Evolutionary conservation across 2,797 vertebrate species (phyloP).

Genomic region (Cossypha heuglini): DNA sequence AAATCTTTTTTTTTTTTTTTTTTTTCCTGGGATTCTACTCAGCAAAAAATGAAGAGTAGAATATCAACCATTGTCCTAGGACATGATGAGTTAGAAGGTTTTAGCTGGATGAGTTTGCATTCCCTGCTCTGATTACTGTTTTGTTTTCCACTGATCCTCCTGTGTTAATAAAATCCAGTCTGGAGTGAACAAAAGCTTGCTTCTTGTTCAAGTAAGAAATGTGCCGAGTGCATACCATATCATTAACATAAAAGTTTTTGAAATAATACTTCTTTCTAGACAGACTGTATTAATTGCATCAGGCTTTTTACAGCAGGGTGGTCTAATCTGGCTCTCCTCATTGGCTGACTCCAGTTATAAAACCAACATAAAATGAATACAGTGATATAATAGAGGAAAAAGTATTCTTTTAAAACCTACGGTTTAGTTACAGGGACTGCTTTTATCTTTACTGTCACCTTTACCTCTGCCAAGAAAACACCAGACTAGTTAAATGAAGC

Average conservation of each 20-base stretch:
- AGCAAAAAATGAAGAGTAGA: neutral
- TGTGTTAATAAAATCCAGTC: slow-evolving; percentile 73
- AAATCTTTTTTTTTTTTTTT: neutral
- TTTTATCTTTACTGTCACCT: slow-evolving; percentile 77
- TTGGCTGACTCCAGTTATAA: slow-evolving; percentile 62
- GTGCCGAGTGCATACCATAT: slow-evolving; percentile 70
- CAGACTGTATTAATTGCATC: slow-evolving; percentile 76
- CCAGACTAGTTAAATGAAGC: slow-evolving; percentile 61
- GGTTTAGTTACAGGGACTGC: slow-evolving; percentile 75
- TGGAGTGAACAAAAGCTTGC: slow-evolving; percentile 63
- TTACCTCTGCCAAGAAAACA: slow-evolving; percentile 74
- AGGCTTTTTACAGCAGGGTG: slow-evolving; percentile 70
- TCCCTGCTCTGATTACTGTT: slow-evolving; percentile 41
- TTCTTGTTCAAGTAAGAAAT: slow-evolving; percentile 70
- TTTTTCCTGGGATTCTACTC: neutral
- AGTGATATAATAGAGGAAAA: slow-evolving; percentile 56
- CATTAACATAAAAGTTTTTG: slow-evolving; percentile 77
- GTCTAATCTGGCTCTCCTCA: slow-evolving; percentile 57
- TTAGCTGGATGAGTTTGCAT: slow-evolving; percentile 11
- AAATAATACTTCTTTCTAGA: slow-evolving; percentile 77
- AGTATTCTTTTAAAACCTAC: slow-evolving; percentile 63
- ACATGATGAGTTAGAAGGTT: slow-evolving; percentile 10
- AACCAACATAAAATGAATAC: slow-evolving; percentile 59
- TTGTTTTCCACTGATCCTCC: slow-evolving; percentile 59
- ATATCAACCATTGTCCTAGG: neutral